phyloP scores from a whole-genome alignment of 2,888 invertebrate genomes.

The Drosophila leonis region DNA sequence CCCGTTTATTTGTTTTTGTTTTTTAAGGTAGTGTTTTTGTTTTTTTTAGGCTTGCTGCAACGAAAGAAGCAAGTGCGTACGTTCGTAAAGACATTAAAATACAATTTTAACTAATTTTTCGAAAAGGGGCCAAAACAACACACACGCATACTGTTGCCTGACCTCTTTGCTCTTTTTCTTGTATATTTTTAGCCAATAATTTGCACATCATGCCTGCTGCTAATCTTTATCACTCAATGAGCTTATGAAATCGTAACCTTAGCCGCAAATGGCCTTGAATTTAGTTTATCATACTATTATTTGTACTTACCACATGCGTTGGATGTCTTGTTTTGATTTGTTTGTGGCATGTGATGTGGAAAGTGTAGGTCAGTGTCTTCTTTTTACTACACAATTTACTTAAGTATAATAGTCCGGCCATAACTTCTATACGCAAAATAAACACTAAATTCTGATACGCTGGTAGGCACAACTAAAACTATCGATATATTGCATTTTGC shows the following conservation, averaged over 20 bases:
- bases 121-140: slow-evolving; percentile 79
- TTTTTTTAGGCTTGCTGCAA: slow-evolving; percentile 73
- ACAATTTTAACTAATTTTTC: slow-evolving; percentile 15
- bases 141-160: slow-evolving; percentile 73
- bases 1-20: slow-evolving; percentile 21
- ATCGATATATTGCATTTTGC: slow-evolving; percentile 31
- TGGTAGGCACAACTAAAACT: slow-evolving; percentile 25
- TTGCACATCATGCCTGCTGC: not conserved
- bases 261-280: slow-evolving; percentile 66
- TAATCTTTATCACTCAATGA: slow-evolving; percentile 31
- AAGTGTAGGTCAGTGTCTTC: slow-evolving; percentile 47
- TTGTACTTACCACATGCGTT: slow-evolving; percentile 66
- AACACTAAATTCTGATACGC: slow-evolving; percentile 49
- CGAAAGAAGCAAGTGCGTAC: slow-evolving; percentile 73
- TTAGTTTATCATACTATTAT: not conserved
- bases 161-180: slow-evolving; percentile 48
- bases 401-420: slow-evolving; percentile 82
- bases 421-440: slow-evolving; percentile 62
- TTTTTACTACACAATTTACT: slow-evolving; percentile 78
- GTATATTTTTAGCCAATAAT: not conserved
- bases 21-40: slow-evolving; percentile 30
- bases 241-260: slow-evolving; percentile 77
- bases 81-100: slow-evolving; percentile 39
- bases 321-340: slow-evolving; percentile 33
- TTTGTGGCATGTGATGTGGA: slow-evolving; percentile 45